These are phyloP conservation scores for Anguilla japonica DNA, from an alignment of 2,113 vertebrate species.

Conservation along the genomic window DNA sequence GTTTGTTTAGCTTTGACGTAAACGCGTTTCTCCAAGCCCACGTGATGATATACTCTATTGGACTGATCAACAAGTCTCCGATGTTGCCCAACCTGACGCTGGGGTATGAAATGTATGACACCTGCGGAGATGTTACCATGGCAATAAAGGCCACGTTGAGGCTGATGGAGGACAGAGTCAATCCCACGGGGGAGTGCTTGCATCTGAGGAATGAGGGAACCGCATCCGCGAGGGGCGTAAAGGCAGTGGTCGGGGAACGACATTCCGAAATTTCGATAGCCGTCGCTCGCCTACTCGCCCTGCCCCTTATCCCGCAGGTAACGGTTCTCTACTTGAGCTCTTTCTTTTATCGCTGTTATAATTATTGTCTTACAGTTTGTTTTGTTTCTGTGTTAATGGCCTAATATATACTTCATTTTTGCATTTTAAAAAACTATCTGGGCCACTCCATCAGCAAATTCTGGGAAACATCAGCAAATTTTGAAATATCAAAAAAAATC, in stretches of 20 bases:
- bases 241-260: conserved; percentile 55
- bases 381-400: no score
- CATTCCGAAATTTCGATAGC: conserved; percentile 51
- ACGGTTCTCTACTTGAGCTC: neutral
- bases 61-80: conserved; percentile 48
- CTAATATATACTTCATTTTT: no score
- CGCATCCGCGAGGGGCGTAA: conserved; percentile 32
- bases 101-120: conserved; percentile 64
- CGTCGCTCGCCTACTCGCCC: conserved; percentile 53
- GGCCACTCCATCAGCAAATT: neutral
- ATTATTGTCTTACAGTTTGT: neutral
- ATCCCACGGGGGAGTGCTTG: conserved; percentile 17
- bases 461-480: neutral
- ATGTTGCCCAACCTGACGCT: conserved; percentile 51
- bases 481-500: neutral
- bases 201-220: neutral
- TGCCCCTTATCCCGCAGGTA: conserved; percentile 60
- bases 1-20: conserved; percentile 30
- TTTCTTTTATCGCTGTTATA: neutral
- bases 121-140: conserved; percentile 49
- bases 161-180: conserved; percentile 33
- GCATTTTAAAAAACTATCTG: no score
- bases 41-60: conserved; percentile 58
- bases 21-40: conserved; percentile 37
- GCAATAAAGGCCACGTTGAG: conserved; percentile 45